Evolutionary conservation across 2,888 invertebrate genomes (phyloP).

Genomic region (Steinernema carpocapsae): DNA sequence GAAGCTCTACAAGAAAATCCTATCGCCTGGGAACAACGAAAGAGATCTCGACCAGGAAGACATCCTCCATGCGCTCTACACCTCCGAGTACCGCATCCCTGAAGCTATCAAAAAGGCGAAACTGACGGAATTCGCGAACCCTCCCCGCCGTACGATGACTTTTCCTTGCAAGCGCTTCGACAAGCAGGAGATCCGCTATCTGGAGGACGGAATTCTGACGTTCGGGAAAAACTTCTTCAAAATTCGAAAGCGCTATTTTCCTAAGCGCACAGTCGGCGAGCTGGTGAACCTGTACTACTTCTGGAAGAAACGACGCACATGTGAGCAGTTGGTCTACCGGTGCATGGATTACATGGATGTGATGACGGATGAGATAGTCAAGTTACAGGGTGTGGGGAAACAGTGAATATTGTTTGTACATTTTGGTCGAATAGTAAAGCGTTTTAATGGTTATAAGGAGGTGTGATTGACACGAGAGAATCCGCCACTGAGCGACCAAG

Average conservation of each 20-base stretch:
- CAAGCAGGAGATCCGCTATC: not conserved
- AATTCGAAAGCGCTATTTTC: not conserved
- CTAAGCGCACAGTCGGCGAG: not conserved
- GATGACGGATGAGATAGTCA: not conserved
- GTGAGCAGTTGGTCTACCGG: not conserved
- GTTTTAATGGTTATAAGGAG: no score
- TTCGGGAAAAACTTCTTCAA: conserved; percentile 18
- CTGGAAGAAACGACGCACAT: conserved; percentile 19
- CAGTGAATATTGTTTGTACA: no score
- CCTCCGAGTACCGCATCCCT: not conserved
- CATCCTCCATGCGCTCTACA: not conserved
- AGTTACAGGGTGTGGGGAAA: not conserved
- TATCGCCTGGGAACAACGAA: no score
- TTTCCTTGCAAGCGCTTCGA: not conserved
- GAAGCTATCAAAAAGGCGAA: not conserved
- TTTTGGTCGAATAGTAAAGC: no score
- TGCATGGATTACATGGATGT: not conserved
- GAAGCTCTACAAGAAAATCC: not conserved
- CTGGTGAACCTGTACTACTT: conserved; percentile 1
- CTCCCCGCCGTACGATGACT: not conserved
- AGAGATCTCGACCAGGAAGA: not conserved
- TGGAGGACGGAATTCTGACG: not conserved
- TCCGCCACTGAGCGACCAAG: no score
- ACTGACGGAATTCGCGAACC: no score
- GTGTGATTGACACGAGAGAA: no score